Conservation (phyloP, 2,888 invertebrate species). For the Tetropium fuscum region DNA sequence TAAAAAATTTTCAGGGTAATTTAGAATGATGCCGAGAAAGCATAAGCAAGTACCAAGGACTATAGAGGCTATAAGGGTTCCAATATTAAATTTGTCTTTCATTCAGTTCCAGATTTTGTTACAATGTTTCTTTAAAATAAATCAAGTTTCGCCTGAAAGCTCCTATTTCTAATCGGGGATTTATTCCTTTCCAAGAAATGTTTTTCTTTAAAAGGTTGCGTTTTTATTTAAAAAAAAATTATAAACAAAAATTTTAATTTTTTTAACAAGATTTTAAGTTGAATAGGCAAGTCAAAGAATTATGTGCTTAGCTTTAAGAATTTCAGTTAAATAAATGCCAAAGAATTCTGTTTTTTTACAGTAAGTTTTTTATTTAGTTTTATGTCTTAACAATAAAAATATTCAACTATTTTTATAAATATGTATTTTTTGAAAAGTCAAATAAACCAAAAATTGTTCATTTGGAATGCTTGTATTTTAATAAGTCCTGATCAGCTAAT, state of each 20-base stretch:
- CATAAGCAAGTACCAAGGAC: not conserved
- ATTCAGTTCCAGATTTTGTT: no score
- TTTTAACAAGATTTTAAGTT: no score
- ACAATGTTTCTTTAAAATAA: no score
- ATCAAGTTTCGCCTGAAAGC: no score
- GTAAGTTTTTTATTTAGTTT: not conserved
- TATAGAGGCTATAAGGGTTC: no score
- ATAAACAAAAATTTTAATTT: no score
- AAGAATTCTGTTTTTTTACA: not conserved
- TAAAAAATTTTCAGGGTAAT: not conserved
- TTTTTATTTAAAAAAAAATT: no score
- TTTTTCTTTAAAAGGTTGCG: no score
- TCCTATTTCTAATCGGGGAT: no score
- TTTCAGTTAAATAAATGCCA: conserved; percentile 2
- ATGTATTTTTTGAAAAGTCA: not conserved
- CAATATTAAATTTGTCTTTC: no score
- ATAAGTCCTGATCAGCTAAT: not conserved
- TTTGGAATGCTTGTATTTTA: not conserved
- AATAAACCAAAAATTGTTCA: not conserved
- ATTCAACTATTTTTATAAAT: not conserved
- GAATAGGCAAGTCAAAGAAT: not conserved
- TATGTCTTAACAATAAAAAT: not conserved
- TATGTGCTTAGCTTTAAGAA: not conserved
- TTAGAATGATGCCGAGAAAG: not conserved
- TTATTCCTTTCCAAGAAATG: no score